Conservation (phyloP, 2,113 vertebrate genomes). For the Podarcis cretensis region DNA sequence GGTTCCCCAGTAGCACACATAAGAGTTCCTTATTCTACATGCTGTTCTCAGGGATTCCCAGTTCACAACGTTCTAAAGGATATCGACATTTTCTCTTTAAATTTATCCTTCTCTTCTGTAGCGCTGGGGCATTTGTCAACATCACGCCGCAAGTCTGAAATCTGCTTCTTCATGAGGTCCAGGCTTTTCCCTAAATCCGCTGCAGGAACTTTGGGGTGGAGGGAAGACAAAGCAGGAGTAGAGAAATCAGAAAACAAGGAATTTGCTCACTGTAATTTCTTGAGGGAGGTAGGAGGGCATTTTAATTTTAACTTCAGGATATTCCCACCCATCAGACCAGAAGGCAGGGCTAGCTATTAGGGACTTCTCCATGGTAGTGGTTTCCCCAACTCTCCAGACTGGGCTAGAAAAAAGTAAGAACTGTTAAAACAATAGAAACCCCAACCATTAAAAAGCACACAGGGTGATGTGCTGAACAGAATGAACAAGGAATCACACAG, state of each 20-base stretch:
- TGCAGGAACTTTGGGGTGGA: constrained; percentile 76
- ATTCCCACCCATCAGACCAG: neutral
- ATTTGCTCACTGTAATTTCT: neutral
- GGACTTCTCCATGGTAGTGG: neutral
- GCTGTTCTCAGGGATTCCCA: neutral
- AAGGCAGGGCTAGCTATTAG: neutral
- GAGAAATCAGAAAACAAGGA: neutral
- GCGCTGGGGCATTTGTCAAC: constrained; percentile 82
- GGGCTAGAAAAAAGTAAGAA: neutral
- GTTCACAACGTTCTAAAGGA: constrained; percentile 68
- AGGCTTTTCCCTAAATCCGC: constrained; percentile 86
- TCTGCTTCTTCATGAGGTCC: constrained; percentile 84
- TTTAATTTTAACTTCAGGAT: neutral
- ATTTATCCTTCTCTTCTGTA: constrained; percentile 82
- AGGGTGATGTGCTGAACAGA: neutral
- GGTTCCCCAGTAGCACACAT: neutral
- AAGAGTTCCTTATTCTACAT: neutral
- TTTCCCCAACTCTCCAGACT: neutral
- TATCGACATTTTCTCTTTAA: constrained; percentile 85
- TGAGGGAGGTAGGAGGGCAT: neutral
- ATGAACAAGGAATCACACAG: neutral
- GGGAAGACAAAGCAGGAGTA: neutral
- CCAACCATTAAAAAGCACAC: too few species aligned
- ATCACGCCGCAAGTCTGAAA: constrained; percentile 78
- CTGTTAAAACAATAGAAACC: neutral